Evolutionary conservation across 1,140 invertebrate species (phyloP).

Genomic region (Chrysoperla carnea): DNA sequence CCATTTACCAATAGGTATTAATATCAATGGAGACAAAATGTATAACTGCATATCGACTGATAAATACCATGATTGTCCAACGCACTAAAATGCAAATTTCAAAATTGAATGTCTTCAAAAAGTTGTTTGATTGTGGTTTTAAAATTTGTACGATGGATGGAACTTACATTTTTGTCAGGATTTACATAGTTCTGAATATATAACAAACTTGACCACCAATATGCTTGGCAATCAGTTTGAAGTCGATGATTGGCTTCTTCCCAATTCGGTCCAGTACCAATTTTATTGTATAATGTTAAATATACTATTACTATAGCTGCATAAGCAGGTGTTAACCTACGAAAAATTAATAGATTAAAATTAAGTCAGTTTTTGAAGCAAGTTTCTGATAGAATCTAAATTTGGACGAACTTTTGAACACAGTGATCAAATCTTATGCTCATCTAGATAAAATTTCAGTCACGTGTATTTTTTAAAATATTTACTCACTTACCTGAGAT

Average conservation of each 20-base stretch:
- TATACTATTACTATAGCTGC: conserved; percentile 31
- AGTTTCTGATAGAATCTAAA: no score
- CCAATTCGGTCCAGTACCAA: conserved; percentile 31
- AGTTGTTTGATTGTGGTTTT: no score
- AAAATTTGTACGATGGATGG: no score
- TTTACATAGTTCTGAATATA: conserved; percentile 29
- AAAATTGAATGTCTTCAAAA: no score
- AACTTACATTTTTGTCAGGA: conserved; percentile 13
- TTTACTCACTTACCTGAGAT: conserved; percentile 8
- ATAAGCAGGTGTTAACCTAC: conserved; percentile 35
- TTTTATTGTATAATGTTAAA: conserved; percentile 27
- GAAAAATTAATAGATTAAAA: no score
- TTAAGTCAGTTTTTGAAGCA: no score
- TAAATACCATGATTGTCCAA: conserved; percentile 25
- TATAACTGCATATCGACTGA: conserved; percentile 24
- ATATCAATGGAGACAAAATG: conserved; percentile 19
- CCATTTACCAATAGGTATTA: conserved; percentile 14
- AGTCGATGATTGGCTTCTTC: conserved; percentile 13
- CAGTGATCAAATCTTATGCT: no score
- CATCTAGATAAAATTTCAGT: no score
- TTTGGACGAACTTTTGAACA: no score
- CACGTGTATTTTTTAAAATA: no score
- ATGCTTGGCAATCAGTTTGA: conserved; percentile 19
- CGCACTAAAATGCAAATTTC: conserved; percentile 15
- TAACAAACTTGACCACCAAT: conserved; percentile 30